Base-by-base conservation (phyloP, 2,113 vertebrate genomes). In the Helogale parvula region DNA sequence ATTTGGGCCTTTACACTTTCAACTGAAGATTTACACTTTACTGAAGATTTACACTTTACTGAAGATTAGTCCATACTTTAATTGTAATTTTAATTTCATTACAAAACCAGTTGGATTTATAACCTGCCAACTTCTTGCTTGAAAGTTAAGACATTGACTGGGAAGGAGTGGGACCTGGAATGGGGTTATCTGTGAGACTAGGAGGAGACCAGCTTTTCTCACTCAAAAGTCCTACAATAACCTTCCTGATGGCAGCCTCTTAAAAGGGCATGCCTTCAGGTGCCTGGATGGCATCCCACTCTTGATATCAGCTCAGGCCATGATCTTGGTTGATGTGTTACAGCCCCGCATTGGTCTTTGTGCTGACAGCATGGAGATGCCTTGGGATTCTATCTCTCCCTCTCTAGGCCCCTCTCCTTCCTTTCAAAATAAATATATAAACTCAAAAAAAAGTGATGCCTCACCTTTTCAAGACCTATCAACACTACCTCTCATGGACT, bases 91-190 rank as follows among this genome's bases (percentile, higher is more conserved):
- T 41, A 41, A 41, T 41, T 41, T 41, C 4, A 41, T 65, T 83
- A 91, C 29, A 83, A 14, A 76, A 27, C 33, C 68, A 82, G 8
- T n/a, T 65, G 17, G n/a, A 33, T 79, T 83, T 94, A 57, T 41
- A n/a, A 33, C 5, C 80, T 83, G 14, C 25, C 74, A 65, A 21
- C 82, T 63, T 71, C 13, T 79, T 84, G 65, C 41, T 82, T 88
- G 63, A 96, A 93, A 96, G n/a, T 89, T 45, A 89, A 27, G 19
- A 89, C 63, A 23, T 38, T 84, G 23, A 74, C 54, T 82, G 52
- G 47, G 47, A 97, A 91, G 60, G 31, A 82, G 7, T 27, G 23
- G n/a, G 11, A 57, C 35, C 27, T 79, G 50, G 63, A 68, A 35
- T 83, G 10, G 60, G 25, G 45, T 35, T 35, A 10, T 38, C 54